Base-by-base conservation (phyloP, 2,113 vertebrate species). In the Sebastes schlegelii region DNA sequence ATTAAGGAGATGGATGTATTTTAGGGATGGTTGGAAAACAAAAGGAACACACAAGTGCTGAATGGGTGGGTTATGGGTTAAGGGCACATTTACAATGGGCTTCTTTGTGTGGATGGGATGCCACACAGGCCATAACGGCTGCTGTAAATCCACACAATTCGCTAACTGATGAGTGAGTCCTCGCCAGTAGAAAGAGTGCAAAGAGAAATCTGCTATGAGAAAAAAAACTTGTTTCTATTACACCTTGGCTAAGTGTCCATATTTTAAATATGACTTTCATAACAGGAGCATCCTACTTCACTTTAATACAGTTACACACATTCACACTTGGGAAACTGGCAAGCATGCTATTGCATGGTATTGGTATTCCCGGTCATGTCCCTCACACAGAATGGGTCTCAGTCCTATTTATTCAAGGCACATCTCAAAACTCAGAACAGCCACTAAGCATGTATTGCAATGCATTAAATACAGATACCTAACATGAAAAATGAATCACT, bases 321-420 rank as follows among this genome's bases (percentile, higher is more conserved):
- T 62, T 74, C 34, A 34, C 34, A 34, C 34, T 34, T 58, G 64
- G 48, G 42, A 71, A 75, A 70, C 16, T 75, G 71, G 63, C 16
- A 57, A 16, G 43, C 77, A 65, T 11, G 46, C 70, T 49, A 77
- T 57, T 75, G 17, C 48, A 54, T 65, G 5, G 43, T 81, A 92
- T 95, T 95, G 86, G 86, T 95, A 96, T 95, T 95, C 94, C 82
- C 61, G 26, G 92, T 93, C 95, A 96, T 96, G 95, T 91, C 85
- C 86, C 86, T 71, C 84, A 82, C 80, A 83, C 57, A 72, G 83
- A 88, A 92, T 77, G 65, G 79, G 67, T 85, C 65, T 55, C 58
- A 67, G 64, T 74, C 54, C 90, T 86, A 90, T 91, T 94, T 93
- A 96, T 95, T 94, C 94, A 84, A 80, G 81, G 90, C 95, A 93